Conservation (phyloP, 2,113 vertebrate species). For the Rutilus rutilus region DNA sequence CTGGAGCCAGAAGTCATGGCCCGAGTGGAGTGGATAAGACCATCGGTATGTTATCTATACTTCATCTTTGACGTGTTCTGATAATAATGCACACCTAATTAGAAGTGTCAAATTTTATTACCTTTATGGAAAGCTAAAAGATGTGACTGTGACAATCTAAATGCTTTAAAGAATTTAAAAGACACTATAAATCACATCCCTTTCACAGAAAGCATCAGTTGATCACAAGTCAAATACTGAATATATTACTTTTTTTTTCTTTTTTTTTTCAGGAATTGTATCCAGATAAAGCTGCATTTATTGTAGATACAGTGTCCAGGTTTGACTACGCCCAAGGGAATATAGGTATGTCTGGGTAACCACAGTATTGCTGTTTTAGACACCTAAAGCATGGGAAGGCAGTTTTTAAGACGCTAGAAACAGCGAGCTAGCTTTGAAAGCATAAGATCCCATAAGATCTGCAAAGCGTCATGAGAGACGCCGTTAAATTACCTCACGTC, state of each 20-base stretch:
- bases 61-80: neutral
- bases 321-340: slow-evolving; percentile 73
- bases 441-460: too few relatives aligned
- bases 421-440: too few relatives aligned
- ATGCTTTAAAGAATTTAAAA: neutral
- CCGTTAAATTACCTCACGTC: too few relatives aligned
- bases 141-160: neutral
- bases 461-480: too few relatives aligned
- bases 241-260: neutral
- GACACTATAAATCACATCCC: neutral
- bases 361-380: neutral
- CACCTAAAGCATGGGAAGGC: too few relatives aligned
- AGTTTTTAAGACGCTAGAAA: too few relatives aligned
- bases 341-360: slow-evolving; percentile 61
- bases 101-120: too few relatives aligned
- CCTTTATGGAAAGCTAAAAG: neutral
- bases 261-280: slow-evolving; percentile 61
- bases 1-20: slow-evolving; percentile 35
- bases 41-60: slow-evolving; percentile 54
- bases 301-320: slow-evolving; percentile 67
- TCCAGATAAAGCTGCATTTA: slow-evolving; percentile 59
- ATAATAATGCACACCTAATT: neutral
- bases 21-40: slow-evolving; percentile 62
- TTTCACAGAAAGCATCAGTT: neutral
- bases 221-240: neutral